Conservation (phyloP, 2,888 invertebrate genomes). For the Agonopterix subpropinquella region DNA sequence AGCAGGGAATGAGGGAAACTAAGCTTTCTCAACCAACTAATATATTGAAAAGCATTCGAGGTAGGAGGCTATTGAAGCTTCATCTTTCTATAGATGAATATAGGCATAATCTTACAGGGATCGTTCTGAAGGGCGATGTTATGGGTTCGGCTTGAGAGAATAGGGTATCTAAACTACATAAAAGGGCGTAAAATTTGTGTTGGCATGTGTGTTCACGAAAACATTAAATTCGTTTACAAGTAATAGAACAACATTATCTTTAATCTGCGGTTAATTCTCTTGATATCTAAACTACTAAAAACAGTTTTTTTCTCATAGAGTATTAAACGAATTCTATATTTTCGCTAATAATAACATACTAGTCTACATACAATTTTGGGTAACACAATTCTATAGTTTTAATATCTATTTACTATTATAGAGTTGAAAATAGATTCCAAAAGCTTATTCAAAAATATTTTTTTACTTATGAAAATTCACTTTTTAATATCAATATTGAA, state of each 20-base stretch:
- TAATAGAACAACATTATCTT: too few relatives aligned
- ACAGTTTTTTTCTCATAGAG: too few relatives aligned
- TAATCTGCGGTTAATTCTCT: too few relatives aligned
- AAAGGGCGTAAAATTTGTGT: constrained; percentile 27
- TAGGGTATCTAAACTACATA: constrained; percentile 58
- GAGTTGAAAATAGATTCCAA: constrained; percentile 15
- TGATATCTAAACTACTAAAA: too few relatives aligned
- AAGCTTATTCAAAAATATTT: constrained; percentile 15
- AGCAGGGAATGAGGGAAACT: constrained; percentile 60
- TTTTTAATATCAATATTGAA: constrained; percentile 10
- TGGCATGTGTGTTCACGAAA: neutral
- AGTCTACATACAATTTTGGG: constrained; percentile 22
- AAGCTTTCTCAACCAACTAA: constrained; percentile 51
- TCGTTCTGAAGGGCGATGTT: constrained; percentile 51
- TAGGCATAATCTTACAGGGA: constrained; percentile 43
- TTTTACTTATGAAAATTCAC: constrained; percentile 4
- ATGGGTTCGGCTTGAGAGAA: constrained; percentile 74
- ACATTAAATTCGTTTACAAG: neutral
- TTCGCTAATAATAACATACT: neutral
- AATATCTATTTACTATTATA: neutral
- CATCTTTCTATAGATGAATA: constrained; percentile 49
- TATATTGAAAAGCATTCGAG: constrained; percentile 43
- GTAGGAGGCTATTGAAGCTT: constrained; percentile 45
- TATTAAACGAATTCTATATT: too few relatives aligned
- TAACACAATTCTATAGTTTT: neutral